Evolutionary conservation across 1,140 invertebrate species (phyloP).

Genomic region (Euwallacea similis): DNA sequence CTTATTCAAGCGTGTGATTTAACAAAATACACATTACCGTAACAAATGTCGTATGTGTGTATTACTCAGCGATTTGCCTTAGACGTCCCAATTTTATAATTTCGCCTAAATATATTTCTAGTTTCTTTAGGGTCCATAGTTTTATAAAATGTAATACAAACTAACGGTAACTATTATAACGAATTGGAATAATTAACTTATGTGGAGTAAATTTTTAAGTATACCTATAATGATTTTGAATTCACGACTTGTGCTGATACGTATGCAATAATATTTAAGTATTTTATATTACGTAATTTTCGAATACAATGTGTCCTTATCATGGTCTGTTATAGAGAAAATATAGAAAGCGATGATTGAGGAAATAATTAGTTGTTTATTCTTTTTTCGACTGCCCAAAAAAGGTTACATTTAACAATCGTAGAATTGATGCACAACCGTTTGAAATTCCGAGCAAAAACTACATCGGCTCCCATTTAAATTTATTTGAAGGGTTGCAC

Average conservation of each 20-base stretch:
- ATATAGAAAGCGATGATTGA: conserved; percentile 9
- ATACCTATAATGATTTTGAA: conserved; percentile 5
- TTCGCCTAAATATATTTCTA: conserved; percentile 16
- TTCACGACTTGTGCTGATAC: conserved; percentile 14
- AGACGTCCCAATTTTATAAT: conserved; percentile 11
- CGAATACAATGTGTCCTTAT: conserved; percentile 11
- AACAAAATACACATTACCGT: background rate
- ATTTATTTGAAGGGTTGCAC: no score
- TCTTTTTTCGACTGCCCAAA: background rate
- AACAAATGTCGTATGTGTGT: background rate
- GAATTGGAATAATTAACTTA: conserved; percentile 13
- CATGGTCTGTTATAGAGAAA: conserved; percentile 26
- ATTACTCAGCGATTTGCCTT: background rate
- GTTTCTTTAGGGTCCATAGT: conserved; percentile 13
- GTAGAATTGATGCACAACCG: no score
- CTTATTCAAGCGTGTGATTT: background rate
- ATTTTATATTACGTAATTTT: conserved; percentile 21
- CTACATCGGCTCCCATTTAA: no score
- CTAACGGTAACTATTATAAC: conserved; percentile 8
- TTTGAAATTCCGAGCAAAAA: no score
- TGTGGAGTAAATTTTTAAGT: conserved; percentile 6
- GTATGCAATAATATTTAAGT: conserved; percentile 15
- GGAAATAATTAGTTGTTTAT: background rate
- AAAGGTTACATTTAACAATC: no score
- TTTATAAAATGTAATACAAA: conserved; percentile 9